These are phyloP conservation scores for Pteronura brasiliensis DNA, from an alignment of 2,113 vertebrate species.

Conservation along the genomic window DNA sequence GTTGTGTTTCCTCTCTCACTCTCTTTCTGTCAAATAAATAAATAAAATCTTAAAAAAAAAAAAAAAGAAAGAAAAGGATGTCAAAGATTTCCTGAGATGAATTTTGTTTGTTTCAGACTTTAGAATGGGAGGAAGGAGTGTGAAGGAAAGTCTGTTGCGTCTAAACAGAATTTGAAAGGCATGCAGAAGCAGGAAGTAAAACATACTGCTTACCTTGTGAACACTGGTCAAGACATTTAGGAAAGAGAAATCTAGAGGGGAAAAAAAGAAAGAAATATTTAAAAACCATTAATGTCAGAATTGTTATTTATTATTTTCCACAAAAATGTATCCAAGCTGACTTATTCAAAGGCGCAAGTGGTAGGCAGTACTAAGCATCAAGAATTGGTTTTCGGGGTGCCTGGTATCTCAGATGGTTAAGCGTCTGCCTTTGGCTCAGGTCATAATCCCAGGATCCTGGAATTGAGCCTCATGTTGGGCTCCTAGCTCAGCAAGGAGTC, in stretches of 20 bases:
- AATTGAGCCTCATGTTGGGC: too few relatives aligned
- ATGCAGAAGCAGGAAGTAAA: neutral
- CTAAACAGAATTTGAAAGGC: neutral
- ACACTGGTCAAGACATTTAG: conserved; percentile 96
- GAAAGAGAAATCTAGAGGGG: conserved; percentile 90
- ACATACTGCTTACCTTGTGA: conserved; percentile 88
- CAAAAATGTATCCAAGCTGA: neutral
- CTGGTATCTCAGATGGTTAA: too few relatives aligned
- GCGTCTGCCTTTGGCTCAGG: too few relatives aligned
- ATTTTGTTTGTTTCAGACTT: conserved; percentile 24
- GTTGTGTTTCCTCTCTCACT: too few relatives aligned
- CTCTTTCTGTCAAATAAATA: too few relatives aligned
- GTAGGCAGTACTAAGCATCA: neutral
- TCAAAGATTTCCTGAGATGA: neutral
- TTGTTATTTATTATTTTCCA: conserved; percentile 24
- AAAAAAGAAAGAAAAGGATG: neutral
- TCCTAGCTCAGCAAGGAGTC: too few relatives aligned
- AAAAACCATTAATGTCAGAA: conserved; percentile 33
- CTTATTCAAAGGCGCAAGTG: neutral
- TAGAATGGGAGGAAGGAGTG: neutral
- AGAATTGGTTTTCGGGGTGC: neutral
- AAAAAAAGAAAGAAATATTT: conserved; percentile 43
- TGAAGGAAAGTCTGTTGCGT: neutral
- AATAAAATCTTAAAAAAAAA: too few relatives aligned
- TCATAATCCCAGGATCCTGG: too few relatives aligned